Conservation (phyloP, 2,797 vertebrate genomes). For the Hippopotamyrus pictus region DNA sequence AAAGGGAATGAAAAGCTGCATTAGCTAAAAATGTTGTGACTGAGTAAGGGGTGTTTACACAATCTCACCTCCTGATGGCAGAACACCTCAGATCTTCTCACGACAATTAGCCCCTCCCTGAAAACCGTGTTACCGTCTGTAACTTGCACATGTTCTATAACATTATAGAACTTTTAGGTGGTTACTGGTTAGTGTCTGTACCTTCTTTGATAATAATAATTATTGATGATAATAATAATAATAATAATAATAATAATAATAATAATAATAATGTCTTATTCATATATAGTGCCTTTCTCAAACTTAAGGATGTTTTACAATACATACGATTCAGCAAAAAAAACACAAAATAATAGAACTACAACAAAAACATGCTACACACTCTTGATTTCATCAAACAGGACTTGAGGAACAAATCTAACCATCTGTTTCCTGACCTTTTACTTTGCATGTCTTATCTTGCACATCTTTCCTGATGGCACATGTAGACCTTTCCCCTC, state of each 20-base stretch:
- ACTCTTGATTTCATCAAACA: not conserved
- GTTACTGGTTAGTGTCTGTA: not conserved
- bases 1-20: not conserved
- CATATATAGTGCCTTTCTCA: not conserved
- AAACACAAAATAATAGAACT: not conserved
- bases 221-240: not conserved
- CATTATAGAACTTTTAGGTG: not conserved
- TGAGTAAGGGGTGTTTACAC: not conserved
- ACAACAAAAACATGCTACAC: not conserved
- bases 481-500: not conserved
- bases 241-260: not conserved
- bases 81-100: not conserved
- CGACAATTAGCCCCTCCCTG: not conserved
- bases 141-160: not conserved
- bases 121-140: not conserved
- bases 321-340: not conserved
- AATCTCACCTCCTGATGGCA: not conserved
- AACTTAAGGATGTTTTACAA: not conserved
- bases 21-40: constrained; percentile 9
- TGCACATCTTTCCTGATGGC: not conserved
- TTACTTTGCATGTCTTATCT: not conserved
- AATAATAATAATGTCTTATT: not conserved
- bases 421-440: not conserved
- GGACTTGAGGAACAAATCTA: not conserved
- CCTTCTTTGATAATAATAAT: not conserved